These are phyloP conservation scores for Phainopepla nitens DNA, from an alignment of 2,113 vertebrate genomes.

Conservation along the genomic window DNA sequence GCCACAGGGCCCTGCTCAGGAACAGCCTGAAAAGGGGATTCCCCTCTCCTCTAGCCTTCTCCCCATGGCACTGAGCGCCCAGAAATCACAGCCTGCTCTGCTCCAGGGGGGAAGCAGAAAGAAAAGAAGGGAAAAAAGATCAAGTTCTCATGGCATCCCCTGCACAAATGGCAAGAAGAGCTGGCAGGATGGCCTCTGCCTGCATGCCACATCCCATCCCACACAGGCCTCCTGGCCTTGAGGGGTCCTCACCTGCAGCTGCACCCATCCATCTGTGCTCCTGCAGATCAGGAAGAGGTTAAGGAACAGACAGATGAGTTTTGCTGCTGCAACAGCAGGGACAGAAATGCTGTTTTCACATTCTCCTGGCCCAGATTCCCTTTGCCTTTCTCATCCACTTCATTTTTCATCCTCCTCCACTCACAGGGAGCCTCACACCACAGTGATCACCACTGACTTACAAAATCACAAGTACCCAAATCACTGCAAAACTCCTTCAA, in stretches of 20 bases:
- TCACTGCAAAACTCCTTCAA: background rate
- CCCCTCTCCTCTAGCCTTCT: fast-evolving
- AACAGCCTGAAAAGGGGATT: background rate
- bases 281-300: background rate
- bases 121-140: background rate
- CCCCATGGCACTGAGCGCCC: background rate
- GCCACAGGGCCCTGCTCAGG: background rate
- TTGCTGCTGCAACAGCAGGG: background rate
- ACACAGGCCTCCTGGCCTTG: background rate
- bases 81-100: background rate
- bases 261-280: background rate
- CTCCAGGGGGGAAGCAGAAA: background rate
- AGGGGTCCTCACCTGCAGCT: background rate
- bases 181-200: background rate
- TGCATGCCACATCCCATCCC: background rate
- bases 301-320: background rate
- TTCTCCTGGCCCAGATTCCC: background rate
- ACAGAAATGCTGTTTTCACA: background rate
- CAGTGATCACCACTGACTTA: background rate
- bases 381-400: background rate
- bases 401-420: background rate
- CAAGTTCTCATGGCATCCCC: background rate
- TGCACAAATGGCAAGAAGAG: background rate
- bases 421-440: background rate
- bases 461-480: background rate